Base-by-base conservation (phyloP, 2,113 vertebrate genomes). In the Halcyon malimbica region DNA sequence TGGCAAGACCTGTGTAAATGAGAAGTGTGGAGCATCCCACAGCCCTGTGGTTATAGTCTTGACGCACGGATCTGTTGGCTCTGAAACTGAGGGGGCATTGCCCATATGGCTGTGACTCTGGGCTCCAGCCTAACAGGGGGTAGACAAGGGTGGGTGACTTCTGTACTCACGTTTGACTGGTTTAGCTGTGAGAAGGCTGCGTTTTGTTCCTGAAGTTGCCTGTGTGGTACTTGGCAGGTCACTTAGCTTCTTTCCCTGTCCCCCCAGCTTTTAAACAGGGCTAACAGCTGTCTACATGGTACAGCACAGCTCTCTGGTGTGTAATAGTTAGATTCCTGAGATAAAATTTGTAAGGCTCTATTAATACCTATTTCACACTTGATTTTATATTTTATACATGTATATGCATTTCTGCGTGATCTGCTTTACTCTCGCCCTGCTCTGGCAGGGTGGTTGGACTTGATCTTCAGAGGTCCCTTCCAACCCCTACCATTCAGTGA, bases 1-100 rank as follows among this genome's bases (percentile, higher is more conserved):
- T 15, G 42, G 23, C 10, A 57, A 57, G 26, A 29, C 13, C 16
- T 3, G 4, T 9, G 2, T 24, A 16, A 79, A 51, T 15, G 26
- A 51, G 51, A 37, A 28, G 13, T 0, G 0, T 1, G 10, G 56
- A 88, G 46, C 28, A 29, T 11, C 81, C 21, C 62, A 3, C 39
- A 42, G 70, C 53, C 51, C 10, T 33, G 37, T 68, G 42, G 18
- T 29, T 62, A 11, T 44, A 1, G 41, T 54, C 23, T 35, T 48
- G 33, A 28, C 0, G 0, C 35, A 10, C 1, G 3, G 46, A 16
- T 77, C 26, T 51, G 20, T 51, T 70, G 81, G 48, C 29, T 70
- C 48, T 59, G 1, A 39, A 82, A 17, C 24, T 37, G 50, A 13
- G 3, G 37, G 20, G 31, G 4, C 8, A 4, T 7, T 77, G 37